Base-by-base conservation (phyloP, 2,888 invertebrate genomes). In the Rhaphigaster nebulosa region DNA sequence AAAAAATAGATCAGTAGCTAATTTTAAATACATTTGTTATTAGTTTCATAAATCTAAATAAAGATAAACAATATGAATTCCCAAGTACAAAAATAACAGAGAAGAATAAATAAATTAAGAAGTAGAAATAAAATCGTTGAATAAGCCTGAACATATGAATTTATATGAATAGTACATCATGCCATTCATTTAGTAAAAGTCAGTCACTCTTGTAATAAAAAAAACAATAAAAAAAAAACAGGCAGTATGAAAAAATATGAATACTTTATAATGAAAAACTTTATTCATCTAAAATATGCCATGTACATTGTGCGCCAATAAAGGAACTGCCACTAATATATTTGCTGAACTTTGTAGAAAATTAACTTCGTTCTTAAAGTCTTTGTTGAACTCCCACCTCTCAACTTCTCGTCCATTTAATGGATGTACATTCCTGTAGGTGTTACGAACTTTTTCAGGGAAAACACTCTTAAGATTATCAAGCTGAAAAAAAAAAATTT, bases 331-430 rank as follows among this genome's bases (percentile, higher is more conserved):
- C 45, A 84, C 84, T n/a, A 84, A 45, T 50, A 84, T n/a, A n/a
- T 84, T 84, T n/a, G 84, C 4, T 3, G 84, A 84, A 45, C 84
- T 84, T n/a, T 84, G 45, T n/a, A 84, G 45, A 45, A n/a, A 26
- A 84, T 50, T n/a, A n/a, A 84, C 84, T 45, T 84, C n/a, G 84
- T 45, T 80, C 4, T 23, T 0, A n/a, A n/a, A 45, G 3, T 45
- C n/a, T 41, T 20, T 26, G 13, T 38, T 84, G n/a, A 84, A 41
- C 3, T 84, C 84, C 90, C 90, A 90, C 1, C 34, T 50, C 20
- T 90, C 84, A 41, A 90, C 90, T 23, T 54, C 54, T 13, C 90
- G 45, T 10, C 90, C 38, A 60, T 87, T 87, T 29, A 90, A 56
- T 26, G 50, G 3, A 8, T 90, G 90, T 12, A 87, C 87, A 41